Evolutionary conservation across 1,140 invertebrate genomes (phyloP).

Genomic region (Trichogramma pretiosum): DNA sequence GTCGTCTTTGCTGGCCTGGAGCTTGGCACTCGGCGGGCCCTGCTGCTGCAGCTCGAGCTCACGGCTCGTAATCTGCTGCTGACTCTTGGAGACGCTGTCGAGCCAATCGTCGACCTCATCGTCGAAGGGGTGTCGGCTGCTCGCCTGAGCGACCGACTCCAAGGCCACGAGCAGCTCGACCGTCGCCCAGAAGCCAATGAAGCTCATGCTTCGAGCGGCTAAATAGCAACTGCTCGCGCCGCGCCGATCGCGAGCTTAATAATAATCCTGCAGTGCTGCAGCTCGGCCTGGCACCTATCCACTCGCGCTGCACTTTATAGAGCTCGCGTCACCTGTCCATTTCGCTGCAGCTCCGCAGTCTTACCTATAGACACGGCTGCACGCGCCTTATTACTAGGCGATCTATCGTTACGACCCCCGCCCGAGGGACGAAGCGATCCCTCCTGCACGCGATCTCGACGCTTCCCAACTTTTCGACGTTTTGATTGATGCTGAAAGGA

Average conservation of each 20-base stretch:
- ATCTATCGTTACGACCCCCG: neutral
- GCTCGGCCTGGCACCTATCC: neutral
- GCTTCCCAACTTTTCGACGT: neutral
- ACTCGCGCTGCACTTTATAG: too few species aligned
- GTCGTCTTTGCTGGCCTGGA: neutral
- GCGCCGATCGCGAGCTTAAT: neutral
- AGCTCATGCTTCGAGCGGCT: too few species aligned
- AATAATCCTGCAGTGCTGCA: too few species aligned
- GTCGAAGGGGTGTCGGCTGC: slow-evolving; percentile 17
- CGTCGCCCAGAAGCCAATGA: slow-evolving; percentile 25
- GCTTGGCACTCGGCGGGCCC: neutral
- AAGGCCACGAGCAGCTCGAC: slow-evolving; percentile 26
- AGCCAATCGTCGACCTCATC: slow-evolving; percentile 31
- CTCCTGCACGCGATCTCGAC: neutral
- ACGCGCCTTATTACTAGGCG: too few species aligned
- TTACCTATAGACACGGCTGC: too few species aligned
- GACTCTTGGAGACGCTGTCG: slow-evolving; percentile 21
- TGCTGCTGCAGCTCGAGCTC: slow-evolving; percentile 4
- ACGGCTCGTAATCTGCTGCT: neutral
- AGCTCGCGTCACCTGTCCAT: too few species aligned
- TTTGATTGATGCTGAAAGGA: too few species aligned
- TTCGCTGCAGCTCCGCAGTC: too few species aligned
- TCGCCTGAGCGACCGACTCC: slow-evolving; percentile 10
- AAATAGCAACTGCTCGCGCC: neutral
- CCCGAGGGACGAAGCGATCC: slow-evolving; percentile 4